A percentile compares a stretch with the other conserved stretches of the same genome.
phyloP scores from a whole-genome alignment of 2,888 invertebrate genomes.

The Altica lythri region DNA sequence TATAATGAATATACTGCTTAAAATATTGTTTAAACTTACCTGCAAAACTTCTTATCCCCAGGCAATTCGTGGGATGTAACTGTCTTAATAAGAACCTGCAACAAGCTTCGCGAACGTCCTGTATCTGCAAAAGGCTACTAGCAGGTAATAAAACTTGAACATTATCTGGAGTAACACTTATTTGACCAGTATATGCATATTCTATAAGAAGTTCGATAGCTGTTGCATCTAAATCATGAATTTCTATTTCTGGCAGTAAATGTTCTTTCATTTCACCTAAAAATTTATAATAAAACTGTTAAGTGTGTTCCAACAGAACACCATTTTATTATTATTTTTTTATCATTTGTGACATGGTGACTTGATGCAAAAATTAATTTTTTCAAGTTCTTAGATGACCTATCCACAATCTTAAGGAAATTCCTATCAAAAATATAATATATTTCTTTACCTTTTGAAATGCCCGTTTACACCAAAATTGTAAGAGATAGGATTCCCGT shows the following conservation, averaged over 20 bases:
- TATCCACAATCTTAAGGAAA: too few species aligned
- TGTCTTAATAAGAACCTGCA: slow-evolving; percentile 76
- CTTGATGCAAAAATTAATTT: too few species aligned
- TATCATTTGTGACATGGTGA: too few species aligned
- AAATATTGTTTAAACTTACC: too few species aligned
- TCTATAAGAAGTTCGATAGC: slow-evolving; percentile 72
- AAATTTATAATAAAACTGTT: slow-evolving; percentile 9
- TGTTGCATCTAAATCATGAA: slow-evolving; percentile 65
- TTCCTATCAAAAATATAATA: too few species aligned
- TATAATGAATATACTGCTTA: too few species aligned
- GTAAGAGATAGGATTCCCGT: too few species aligned
- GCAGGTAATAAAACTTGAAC: slow-evolving; percentile 68
- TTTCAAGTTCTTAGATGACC: too few species aligned
- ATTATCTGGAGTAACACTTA: slow-evolving; percentile 60
- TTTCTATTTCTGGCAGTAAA: slow-evolving; percentile 60
- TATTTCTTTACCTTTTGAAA: too few species aligned
- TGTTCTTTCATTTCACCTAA: slow-evolving; percentile 66
- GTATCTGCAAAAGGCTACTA: slow-evolving; percentile 73
- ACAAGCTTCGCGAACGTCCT: slow-evolving; percentile 72
- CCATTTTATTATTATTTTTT: too few species aligned
- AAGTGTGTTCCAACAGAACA: too few species aligned
- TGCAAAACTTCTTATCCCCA: slow-evolving; percentile 77
- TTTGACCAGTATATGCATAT: slow-evolving; percentile 77
- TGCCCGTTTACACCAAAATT: too few species aligned
- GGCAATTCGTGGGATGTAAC: slow-evolving; percentile 75